These are phyloP conservation scores for Rhinoraja longicauda DNA, from an alignment of 2,797 vertebrate species.

Conservation along the genomic window DNA sequence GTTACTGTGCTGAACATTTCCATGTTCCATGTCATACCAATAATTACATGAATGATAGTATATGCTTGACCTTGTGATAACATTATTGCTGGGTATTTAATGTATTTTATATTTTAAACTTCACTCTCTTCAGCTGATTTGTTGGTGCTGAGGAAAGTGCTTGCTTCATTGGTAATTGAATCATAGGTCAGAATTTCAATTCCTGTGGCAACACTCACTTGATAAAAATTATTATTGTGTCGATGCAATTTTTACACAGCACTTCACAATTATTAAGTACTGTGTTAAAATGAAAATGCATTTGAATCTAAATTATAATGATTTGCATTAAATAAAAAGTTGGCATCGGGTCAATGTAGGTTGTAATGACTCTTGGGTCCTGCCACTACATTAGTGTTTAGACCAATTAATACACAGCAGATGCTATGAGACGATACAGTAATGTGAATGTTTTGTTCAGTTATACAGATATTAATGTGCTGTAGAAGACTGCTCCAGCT, in stretches of 20 bases:
- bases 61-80: slow-evolving; percentile 28
- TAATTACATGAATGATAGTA: not conserved
- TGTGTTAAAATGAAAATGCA: slow-evolving; percentile 85
- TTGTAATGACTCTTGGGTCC: slow-evolving; percentile 70
- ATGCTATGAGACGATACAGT: slow-evolving; percentile 45
- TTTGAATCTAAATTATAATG: slow-evolving; percentile 93
- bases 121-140: not conserved
- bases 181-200: slow-evolving; percentile 98
- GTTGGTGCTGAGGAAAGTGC: slow-evolving; percentile 9
- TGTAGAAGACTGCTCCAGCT: not conserved
- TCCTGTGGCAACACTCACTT: slow-evolving; percentile 99
- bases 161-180: slow-evolving; percentile 70
- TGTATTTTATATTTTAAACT: slow-evolving; percentile 24
- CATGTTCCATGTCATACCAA: not conserved
- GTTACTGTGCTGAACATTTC: no score
- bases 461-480: not conserved
- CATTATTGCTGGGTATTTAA: slow-evolving; percentile 14
- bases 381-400: slow-evolving; percentile 69
- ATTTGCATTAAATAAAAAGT: slow-evolving; percentile 99
- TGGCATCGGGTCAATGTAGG: slow-evolving; percentile 64
- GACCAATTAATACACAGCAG: not conserved
- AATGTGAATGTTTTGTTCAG: slow-evolving; percentile 46
- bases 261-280: slow-evolving; percentile 99
- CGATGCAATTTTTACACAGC: slow-evolving; percentile 97
- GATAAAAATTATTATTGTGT: slow-evolving; percentile 98